phyloP scores from a whole-genome alignment of 2,113 vertebrate species.

The Ranitomeya variabilis region DNA sequence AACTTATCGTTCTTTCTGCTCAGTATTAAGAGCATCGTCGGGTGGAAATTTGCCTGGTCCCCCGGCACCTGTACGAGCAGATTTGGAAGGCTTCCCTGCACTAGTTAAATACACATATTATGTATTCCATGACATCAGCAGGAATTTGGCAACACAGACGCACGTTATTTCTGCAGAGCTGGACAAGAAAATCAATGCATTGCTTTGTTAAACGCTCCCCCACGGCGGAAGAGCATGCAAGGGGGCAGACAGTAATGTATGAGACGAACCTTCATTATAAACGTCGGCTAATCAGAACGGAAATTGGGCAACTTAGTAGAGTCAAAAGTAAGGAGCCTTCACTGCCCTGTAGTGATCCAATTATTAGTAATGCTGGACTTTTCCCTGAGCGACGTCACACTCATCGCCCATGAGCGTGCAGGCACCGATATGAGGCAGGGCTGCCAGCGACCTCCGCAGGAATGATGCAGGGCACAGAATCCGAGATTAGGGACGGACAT shows the following conservation, averaged over 20 bases:
- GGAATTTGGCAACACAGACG: conserved; percentile 31
- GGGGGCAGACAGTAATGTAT: background rate
- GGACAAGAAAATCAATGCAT: conserved; percentile 35
- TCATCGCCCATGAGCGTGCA: too few species aligned
- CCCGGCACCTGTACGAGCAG: conserved; percentile 23
- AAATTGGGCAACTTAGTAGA: background rate
- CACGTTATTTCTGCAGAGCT: conserved; percentile 10
- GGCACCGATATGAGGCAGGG: too few species aligned
- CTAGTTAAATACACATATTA: conserved; percentile 26
- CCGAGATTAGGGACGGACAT: too few species aligned
- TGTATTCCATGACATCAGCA: conserved; percentile 37
- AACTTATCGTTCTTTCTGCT: background rate
- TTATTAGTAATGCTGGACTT: too few species aligned
- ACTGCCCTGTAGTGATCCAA: too few species aligned
- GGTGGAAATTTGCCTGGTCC: background rate
- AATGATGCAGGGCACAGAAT: too few species aligned
- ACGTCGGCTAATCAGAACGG: background rate
- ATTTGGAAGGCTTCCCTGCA: background rate
- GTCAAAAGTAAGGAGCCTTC: too few species aligned
- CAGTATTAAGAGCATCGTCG: background rate
- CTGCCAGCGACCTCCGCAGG: too few species aligned
- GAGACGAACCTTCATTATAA: background rate
- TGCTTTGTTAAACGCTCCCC: background rate
- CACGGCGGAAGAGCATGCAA: background rate
- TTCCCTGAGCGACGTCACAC: too few species aligned